phyloP scores from a whole-genome alignment of 2,113 vertebrate species.

The Pygoscelis antarcticus region DNA sequence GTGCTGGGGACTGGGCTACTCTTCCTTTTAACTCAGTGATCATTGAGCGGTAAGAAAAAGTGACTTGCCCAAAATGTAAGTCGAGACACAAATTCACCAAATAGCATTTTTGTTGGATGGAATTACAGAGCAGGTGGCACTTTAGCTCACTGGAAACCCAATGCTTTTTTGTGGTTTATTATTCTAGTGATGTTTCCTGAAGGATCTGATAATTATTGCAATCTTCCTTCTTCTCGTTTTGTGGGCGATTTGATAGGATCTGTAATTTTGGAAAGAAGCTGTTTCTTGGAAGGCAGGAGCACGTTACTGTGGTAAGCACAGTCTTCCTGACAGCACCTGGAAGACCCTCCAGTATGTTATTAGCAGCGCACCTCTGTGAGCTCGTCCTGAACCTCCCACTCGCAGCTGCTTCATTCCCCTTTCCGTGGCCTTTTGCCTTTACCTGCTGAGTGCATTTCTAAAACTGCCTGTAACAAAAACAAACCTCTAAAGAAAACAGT shows the following conservation, averaged over 20 bases:
- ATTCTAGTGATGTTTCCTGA: not conserved
- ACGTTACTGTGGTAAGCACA: fast-evolving
- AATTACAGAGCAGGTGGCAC: too few species aligned
- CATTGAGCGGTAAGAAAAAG: not conserved
- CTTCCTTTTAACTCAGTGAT: not conserved
- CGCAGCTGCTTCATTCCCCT: not conserved
- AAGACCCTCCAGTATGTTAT: fast-evolving
- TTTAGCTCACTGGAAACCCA: not conserved
- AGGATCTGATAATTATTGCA: not conserved
- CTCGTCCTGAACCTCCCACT: not conserved
- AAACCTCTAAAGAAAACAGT: slow-evolving; percentile 3
- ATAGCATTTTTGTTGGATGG: not conserved
- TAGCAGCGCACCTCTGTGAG: not conserved
- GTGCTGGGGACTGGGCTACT: not conserved
- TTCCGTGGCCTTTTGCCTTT: not conserved
- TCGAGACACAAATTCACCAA: not conserved
- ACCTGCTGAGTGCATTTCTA: not conserved
- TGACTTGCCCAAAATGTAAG: not conserved
- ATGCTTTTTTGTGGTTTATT: not conserved
- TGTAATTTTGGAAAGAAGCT: not conserved
- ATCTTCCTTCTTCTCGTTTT: not conserved
- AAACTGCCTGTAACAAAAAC: not conserved
- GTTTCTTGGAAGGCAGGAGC: not conserved
- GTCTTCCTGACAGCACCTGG: not conserved
- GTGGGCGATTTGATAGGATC: not conserved